These are phyloP conservation scores for Drosophila subsilvestris DNA, from an alignment of 2,888 invertebrate species.

Conservation along the genomic window DNA sequence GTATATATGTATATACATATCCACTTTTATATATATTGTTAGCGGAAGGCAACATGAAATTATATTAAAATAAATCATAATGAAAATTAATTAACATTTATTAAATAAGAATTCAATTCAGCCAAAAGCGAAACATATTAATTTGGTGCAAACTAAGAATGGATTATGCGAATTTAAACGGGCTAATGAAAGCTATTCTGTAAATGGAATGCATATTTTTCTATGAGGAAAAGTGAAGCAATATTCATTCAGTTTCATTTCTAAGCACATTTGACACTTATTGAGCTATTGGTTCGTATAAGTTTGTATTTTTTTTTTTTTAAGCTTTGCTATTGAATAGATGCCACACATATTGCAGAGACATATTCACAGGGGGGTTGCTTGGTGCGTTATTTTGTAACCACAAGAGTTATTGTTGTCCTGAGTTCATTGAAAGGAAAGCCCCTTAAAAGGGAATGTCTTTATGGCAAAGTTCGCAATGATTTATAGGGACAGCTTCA, in stretches of 20 bases:
- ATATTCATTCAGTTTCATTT: slow-evolving; percentile 1
- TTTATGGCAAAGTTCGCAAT: background rate
- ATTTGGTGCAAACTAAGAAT: background rate
- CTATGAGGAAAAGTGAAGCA: background rate
- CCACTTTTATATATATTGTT: background rate
- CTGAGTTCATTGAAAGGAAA: background rate
- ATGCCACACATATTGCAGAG: background rate
- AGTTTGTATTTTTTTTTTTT: background rate
- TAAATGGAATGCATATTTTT: background rate
- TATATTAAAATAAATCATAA: slow-evolving; percentile 40
- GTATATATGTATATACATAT: slow-evolving; percentile 2
- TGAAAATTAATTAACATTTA: slow-evolving; percentile 9
- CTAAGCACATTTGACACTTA: background rate
- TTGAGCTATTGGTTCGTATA: background rate
- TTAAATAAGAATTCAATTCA: slow-evolving; percentile 17
- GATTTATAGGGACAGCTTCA: background rate
- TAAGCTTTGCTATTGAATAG: background rate
- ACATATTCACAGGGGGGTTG: background rate
- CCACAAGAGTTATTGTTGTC: background rate
- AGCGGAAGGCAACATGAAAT: slow-evolving; percentile 33
- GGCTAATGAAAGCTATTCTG: background rate
- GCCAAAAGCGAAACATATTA: background rate
- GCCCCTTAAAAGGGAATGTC: background rate
- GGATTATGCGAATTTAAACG: slow-evolving; percentile 1
- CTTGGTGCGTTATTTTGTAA: background rate